A percentile compares a stretch with the other conserved stretches of the same genome.
Evolutionary conservation across 1,140 invertebrate species (phyloP).

Genomic region (Plectrocnemia conspersa): DNA sequence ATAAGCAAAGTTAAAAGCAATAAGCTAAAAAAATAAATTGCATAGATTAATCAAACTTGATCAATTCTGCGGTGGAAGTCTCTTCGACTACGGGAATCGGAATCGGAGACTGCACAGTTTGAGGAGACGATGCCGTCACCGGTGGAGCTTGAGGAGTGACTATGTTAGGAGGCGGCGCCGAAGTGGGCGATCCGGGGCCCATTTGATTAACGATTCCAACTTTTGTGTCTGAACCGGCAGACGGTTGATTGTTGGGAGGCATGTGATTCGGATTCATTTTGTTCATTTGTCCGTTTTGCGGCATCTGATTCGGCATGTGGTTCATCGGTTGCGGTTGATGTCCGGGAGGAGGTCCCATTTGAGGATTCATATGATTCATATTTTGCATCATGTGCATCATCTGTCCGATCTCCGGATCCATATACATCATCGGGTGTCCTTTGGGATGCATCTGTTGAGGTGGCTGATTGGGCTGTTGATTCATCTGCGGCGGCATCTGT

Average conservation of each 20-base stretch:
- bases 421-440: slow-evolving; percentile 10
- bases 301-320: slow-evolving; percentile 37
- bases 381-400: slow-evolving; percentile 33
- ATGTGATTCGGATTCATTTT: slow-evolving; percentile 18
- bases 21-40: no score
- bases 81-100: no score
- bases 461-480: slow-evolving; percentile 17
- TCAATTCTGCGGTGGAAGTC: slow-evolving; percentile 63
- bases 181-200: slow-evolving; percentile 35
- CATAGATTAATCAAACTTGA: slow-evolving; percentile 60
- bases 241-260: slow-evolving; percentile 24
- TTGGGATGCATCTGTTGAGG: slow-evolving; percentile 21
- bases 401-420: slow-evolving; percentile 31
- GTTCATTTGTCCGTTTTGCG: slow-evolving; percentile 31
- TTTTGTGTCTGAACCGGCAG: slow-evolving; percentile 39
- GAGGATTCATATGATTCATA: slow-evolving; percentile 7
- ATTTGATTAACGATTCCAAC: slow-evolving; percentile 39
- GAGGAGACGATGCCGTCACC: no score
- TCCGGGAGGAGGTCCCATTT: slow-evolving; percentile 8
- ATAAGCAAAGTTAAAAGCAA: no score
- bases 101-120: no score
- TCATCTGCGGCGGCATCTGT: slow-evolving; percentile 29
- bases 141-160: slow-evolving; percentile 42
- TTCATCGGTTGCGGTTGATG: slow-evolving; percentile 30
- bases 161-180: slow-evolving; percentile 41